These are phyloP conservation scores for Drosophila peninsularis DNA, from an alignment of 2,888 invertebrate genomes.

Conservation along the genomic window DNA sequence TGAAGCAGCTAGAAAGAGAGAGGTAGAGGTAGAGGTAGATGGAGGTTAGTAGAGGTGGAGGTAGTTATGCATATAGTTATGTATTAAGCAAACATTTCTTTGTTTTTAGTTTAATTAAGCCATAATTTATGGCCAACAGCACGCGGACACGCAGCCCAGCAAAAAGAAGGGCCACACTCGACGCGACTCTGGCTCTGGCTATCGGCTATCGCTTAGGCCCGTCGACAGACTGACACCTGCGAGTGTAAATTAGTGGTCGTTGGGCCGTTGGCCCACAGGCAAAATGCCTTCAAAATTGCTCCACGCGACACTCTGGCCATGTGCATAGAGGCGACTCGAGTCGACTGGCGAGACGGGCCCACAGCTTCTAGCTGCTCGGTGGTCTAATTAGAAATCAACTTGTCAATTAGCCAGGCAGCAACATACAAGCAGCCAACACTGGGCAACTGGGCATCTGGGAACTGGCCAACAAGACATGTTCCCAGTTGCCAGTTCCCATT, in stretches of 20 bases:
- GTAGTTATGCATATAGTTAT: slow-evolving; percentile 30
- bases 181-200: slow-evolving; percentile 16
- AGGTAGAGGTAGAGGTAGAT: neutral
- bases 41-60: neutral
- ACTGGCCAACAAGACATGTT: slow-evolving; percentile 50
- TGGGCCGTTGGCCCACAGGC: slow-evolving; percentile 26
- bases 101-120: slow-evolving; percentile 75
- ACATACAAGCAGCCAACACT: slow-evolving; percentile 32
- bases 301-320: slow-evolving; percentile 55
- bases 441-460: slow-evolving; percentile 21
- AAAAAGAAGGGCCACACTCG: slow-evolving; percentile 67
- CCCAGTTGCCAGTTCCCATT: slow-evolving; percentile 23
- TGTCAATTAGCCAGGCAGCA: slow-evolving; percentile 79
- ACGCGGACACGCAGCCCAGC: slow-evolving; percentile 70
- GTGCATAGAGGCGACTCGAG: slow-evolving; percentile 43
- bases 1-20: neutral
- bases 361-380: slow-evolving; percentile 51
- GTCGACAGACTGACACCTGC: slow-evolving; percentile 67
- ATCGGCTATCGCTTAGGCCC: slow-evolving; percentile 19
- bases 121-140: slow-evolving; percentile 76
- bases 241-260: slow-evolving; percentile 67
- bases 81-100: slow-evolving; percentile 48
- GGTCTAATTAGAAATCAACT: slow-evolving; percentile 84
- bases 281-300: slow-evolving; percentile 21
- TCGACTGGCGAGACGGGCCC: neutral